phyloP scores from a whole-genome alignment of 1,140 invertebrate genomes.

The Cryptotermes secundus region DNA sequence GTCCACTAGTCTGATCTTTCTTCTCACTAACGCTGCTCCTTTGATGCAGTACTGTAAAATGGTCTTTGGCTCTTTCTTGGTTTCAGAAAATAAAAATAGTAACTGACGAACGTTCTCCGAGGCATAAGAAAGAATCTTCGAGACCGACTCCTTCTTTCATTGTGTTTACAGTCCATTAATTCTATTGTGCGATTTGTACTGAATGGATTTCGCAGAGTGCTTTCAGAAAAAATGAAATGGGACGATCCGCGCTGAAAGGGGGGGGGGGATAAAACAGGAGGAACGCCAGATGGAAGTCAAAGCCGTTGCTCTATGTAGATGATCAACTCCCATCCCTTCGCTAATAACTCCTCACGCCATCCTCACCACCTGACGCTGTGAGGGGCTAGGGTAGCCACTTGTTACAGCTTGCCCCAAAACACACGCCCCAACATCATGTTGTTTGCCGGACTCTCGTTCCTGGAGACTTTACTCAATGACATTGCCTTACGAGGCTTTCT shows the following conservation, averaged over 20 bases:
- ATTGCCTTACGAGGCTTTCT: no score
- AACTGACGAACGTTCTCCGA: neutral
- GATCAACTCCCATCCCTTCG: neutral
- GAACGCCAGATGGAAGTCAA: neutral
- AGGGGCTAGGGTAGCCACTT: neutral
- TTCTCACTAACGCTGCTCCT: no score
- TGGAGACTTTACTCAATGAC: no score
- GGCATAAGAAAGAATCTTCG: neutral
- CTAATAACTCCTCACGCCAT: constrained; percentile 1
- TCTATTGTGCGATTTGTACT: neutral
- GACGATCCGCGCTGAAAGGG: neutral
- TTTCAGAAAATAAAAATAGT: neutral
- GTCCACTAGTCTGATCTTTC: neutral
- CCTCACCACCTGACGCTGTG: neutral
- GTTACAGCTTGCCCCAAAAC: neutral
- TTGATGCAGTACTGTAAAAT: neutral
- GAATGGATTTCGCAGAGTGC: neutral
- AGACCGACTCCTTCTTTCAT: neutral
- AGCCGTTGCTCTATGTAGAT: constrained; percentile 6
- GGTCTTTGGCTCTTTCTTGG: neutral
- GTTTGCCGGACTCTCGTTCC: no score
- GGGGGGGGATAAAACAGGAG: neutral
- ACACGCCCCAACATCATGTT: neutral
- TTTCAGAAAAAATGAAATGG: neutral
- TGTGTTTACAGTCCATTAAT: neutral